Evolutionary conservation across 2,888 invertebrate genomes (phyloP).

Genomic region (Trichogramma evanescens): DNA sequence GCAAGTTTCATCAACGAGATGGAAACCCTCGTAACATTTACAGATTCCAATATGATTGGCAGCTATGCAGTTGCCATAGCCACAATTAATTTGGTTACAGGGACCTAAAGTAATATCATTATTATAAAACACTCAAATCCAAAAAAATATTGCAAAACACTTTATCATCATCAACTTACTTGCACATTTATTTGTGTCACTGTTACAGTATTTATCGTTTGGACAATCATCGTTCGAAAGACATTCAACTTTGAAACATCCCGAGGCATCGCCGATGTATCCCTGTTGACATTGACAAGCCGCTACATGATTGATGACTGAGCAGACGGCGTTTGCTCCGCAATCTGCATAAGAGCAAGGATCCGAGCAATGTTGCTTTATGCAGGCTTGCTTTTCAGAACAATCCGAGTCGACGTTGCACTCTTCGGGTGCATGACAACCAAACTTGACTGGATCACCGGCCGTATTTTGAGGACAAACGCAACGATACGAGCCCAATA

Average conservation of each 20-base stretch:
- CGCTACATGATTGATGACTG: constrained; percentile 64
- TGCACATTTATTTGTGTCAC: constrained; percentile 68
- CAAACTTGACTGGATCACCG: constrained; percentile 63
- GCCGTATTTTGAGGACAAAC: constrained; percentile 71
- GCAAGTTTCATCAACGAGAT: constrained; percentile 61
- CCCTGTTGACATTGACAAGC: constrained; percentile 74
- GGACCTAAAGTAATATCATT: constrained; percentile 54
- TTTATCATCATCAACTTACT: constrained; percentile 49
- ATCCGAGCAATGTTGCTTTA: constrained; percentile 70
- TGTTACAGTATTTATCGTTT: constrained; percentile 68
- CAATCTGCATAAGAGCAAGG: constrained; percentile 69
- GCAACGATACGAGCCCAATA: constrained; percentile 74
- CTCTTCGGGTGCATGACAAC: constrained; percentile 70
- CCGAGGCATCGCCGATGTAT: constrained; percentile 76
- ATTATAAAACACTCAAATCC: not conserved
- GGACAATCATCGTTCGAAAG: constrained; percentile 69
- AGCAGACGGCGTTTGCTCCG: constrained; percentile 71
- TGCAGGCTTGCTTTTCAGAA: constrained; percentile 66
- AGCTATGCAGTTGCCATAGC: constrained; percentile 71
- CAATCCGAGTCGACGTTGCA: constrained; percentile 72
- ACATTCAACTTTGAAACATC: constrained; percentile 87
- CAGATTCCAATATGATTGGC: constrained; percentile 67
- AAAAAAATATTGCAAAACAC: not conserved
- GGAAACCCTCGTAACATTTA: constrained; percentile 68
- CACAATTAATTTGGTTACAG: constrained; percentile 71